Base-by-base conservation (phyloP, 2,797 vertebrate species). In the Nyctalus aviator region DNA sequence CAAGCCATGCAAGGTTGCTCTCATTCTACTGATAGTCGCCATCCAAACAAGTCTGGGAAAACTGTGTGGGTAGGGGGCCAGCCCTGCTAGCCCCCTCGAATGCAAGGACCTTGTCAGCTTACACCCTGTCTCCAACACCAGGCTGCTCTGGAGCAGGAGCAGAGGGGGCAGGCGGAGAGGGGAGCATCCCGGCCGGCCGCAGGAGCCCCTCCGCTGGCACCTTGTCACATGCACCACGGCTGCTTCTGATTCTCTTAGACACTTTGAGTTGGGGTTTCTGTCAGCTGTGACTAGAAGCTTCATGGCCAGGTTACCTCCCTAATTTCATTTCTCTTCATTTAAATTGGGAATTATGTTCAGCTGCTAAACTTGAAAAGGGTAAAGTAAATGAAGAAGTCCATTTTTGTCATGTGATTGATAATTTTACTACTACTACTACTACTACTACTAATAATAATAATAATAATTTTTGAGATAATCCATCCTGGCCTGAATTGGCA, bases 351-450 rank as follows among this genome's bases (percentile, higher is more conserved):
- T 35, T 90, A 59, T 64, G n/a, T 35, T 94, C 44, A 91, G 64
- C n/a, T 76, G 57, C 48, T 94, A 78, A 91, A 89, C 44, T 91
- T 84, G 46, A 94, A 91, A 94, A 48, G 46, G 3, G 48, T 81
- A 41, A 86, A 68, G 79, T 62, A 57, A 72, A 41, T 66, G 30
- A 64, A 88, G 72, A 76, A 37, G 13, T 92, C 68, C 53, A 15
- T 93, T 86, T 89, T 62, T 87, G 14, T 69, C 30, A 0, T 35
- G n/a, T 64, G 72, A 27, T 72, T 72, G 41, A 78, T 73, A 64
- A 75, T 79, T 87, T 78, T 50, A 59, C 25, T 59, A 59, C 57
- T 59, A 57, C 21, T 55, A 55, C 53, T 55, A 57, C 55, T 57
- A 57, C 8, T 55, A 55, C 20, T 57, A 57, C 0, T 55, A 10